Evolutionary conservation across 2,888 invertebrate species (phyloP).

Genomic region (Cephalotes varians): DNA sequence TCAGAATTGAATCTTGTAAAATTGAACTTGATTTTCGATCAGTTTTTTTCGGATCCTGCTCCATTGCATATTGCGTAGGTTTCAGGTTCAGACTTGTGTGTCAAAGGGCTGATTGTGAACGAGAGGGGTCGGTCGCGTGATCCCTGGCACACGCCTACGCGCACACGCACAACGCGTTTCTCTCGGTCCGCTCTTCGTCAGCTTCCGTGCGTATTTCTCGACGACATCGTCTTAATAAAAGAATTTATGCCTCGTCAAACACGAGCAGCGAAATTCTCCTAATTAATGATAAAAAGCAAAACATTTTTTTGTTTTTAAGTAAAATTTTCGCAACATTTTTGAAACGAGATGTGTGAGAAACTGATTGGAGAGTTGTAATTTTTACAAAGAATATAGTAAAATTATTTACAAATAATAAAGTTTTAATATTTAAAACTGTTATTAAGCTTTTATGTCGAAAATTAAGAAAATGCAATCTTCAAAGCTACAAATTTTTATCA

Average conservation of each 20-base stretch:
- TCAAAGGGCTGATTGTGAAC: constrained; percentile 78
- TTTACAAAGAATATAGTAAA: not conserved
- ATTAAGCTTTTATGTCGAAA: not conserved
- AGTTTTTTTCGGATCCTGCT: not conserved
- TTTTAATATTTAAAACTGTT: not conserved
- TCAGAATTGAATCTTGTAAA: not conserved
- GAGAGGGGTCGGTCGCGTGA: constrained; percentile 73
- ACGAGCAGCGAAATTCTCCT: not conserved
- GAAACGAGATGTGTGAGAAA: not conserved
- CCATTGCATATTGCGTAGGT: constrained; percentile 63
- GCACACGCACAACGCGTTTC: constrained; percentile 48
- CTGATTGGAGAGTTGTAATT: not conserved
- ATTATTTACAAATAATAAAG: not conserved
- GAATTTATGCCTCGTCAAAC: constrained; percentile 34
- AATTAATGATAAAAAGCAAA: not conserved
- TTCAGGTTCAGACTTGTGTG: constrained; percentile 72
- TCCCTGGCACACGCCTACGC: constrained; percentile 76
- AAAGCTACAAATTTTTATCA: not conserved
- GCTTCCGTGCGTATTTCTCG: constrained; percentile 28
- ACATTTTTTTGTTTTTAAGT: not conserved
- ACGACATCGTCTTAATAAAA: constrained; percentile 33
- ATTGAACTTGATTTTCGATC: not conserved
- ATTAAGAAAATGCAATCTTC: not conserved
- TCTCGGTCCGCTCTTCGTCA: constrained; percentile 8
- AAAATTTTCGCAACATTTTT: not conserved